Conservation (phyloP, 2,888 invertebrate species). For the Coelinius sp. region DNA sequence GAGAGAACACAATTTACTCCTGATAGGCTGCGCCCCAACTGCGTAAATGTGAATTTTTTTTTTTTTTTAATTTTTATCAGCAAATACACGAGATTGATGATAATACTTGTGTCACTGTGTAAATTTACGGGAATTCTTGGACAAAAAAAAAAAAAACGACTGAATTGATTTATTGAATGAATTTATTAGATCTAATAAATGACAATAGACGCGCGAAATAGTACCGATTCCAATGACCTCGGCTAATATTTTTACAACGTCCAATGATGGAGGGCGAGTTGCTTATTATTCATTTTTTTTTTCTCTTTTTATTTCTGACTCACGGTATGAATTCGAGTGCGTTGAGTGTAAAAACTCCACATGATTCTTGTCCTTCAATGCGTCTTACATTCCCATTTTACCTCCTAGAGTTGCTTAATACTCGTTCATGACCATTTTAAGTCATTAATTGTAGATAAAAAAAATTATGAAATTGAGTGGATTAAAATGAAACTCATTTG, state of each 20-base stretch:
- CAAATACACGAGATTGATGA: background rate
- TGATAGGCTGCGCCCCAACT: background rate
- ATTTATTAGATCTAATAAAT: no score
- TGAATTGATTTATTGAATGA: no score
- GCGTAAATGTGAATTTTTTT: background rate
- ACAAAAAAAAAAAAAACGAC: background rate
- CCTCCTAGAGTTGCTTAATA: background rate
- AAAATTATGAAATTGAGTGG: background rate
- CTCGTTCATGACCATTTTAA: background rate
- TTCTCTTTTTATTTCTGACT: background rate
- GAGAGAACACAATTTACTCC: background rate
- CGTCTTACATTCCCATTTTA: slow-evolving; percentile 3
- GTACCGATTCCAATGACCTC: background rate
- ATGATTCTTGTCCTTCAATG: background rate
- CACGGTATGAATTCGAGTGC: background rate
- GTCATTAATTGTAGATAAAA: background rate
- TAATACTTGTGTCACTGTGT: background rate
- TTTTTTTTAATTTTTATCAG: background rate
- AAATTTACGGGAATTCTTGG: background rate
- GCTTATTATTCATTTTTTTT: background rate
- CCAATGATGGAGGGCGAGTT: background rate
- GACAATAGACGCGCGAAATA: background rate
- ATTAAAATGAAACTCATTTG: background rate
- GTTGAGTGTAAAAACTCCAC: background rate
- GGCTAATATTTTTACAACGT: background rate